A percentile compares a stretch with the other conserved stretches of the same genome.
These are phyloP conservation scores for Callipepla squamata DNA, from an alignment of 2,113 vertebrate genomes.

Conservation along the genomic window DNA sequence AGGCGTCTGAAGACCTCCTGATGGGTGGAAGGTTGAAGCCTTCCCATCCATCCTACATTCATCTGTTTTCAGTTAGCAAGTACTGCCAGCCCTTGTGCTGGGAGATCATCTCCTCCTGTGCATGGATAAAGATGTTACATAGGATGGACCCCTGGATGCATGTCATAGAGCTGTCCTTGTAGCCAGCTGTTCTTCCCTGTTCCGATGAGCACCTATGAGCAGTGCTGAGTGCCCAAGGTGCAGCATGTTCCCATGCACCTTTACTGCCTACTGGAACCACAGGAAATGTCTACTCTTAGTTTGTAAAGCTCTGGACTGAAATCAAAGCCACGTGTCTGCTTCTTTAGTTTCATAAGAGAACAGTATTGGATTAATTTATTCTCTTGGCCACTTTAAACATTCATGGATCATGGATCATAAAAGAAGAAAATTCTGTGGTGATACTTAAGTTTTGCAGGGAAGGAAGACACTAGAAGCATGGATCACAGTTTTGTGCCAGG, in stretches of 20 bases:
- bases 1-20: rapidly evolving
- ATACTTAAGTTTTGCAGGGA: neutral
- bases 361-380: neutral
- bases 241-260: no score
- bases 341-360: neutral
- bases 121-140: neutral
- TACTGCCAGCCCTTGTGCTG: neutral
- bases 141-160: rapidly evolving
- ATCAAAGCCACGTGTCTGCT: neutral
- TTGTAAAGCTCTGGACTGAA: neutral
- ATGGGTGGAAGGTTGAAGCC: rapidly evolving
- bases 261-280: rapidly evolving
- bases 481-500: neutral
- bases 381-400: rapidly evolving
- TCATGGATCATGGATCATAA: neutral
- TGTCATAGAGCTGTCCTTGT: rapidly evolving
- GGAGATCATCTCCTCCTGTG: rapidly evolving
- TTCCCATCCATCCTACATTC: neutral
- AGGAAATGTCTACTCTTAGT: neutral
- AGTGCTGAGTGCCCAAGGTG: no score
- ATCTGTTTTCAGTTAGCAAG: rapidly evolving
- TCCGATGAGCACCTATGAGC: no score
- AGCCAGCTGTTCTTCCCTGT: no score
- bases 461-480: neutral
- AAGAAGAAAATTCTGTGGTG: neutral